Evolutionary conservation across 2,113 vertebrate genomes (phyloP), one percentile per base, ranked within the genome.

Genomic region (Chaetodon auriga): DNA sequence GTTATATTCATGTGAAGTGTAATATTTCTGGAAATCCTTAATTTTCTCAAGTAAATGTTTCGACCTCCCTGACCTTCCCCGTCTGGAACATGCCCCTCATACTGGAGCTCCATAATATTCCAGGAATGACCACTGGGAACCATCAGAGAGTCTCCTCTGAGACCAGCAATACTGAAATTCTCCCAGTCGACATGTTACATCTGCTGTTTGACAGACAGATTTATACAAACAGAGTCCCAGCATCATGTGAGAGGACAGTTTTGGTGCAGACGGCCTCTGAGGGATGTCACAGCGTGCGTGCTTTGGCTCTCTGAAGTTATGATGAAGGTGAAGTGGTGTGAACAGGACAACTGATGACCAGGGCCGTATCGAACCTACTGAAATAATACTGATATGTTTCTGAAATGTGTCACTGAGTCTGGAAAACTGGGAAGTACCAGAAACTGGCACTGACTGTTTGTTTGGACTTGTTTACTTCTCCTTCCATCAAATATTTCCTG

Each of bases 51-150:
- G 18, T 11, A 51, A 36, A 51, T 14, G 6, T 7, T 4, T 53
- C 21, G 13, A 25, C 62, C 64, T 45, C 68, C 12, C n/a, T 36
- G 68, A 74, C 79, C 76, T n/a, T n/a, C 21, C 10, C 48, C 0
- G 80, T 68, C 76, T 81, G 68, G 78, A 71, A 23, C 65, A 43
- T 43, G 7, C 18, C 19, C 38, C 58, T 38, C 73, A 45, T 4
- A 0, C 75, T 70, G 60, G 55, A 53, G 35, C 64, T 45, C 25
- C 53, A 16, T 11, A 49, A 48, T 54, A 70, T 81, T 80, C 66
- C 71, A 79, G 69, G 82, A 85, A 72, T 69, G 87, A 73, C 21
- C 83, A 55, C 78, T 87, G 87, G 85, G 90, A 91, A 84, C 80
- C 74, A 53, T 45, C 70, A 30, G 72, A 30, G 72, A 25, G n/a